These are phyloP conservation scores for Luperina nickerlii DNA, from an alignment of 2,888 invertebrate species.

Conservation along the genomic window DNA sequence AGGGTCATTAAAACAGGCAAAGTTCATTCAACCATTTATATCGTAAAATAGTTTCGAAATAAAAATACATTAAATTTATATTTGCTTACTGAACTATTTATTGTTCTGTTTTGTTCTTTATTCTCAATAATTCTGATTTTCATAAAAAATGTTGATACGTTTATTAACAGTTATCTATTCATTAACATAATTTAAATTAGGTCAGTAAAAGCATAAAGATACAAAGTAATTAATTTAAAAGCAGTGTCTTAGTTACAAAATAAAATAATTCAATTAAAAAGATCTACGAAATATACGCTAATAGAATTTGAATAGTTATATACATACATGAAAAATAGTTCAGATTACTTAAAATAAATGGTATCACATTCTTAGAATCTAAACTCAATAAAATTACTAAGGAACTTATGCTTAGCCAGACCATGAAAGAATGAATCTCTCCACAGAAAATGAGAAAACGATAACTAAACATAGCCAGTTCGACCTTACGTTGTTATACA, in stretches of 20 bases:
- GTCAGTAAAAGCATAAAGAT: conserved; percentile 73
- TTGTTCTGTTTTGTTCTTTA: conserved; percentile 84
- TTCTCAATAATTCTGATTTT: conserved; percentile 61
- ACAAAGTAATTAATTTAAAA: conserved; percentile 74
- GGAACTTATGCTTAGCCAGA: conserved; percentile 89
- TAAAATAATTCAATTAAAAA: conserved; percentile 82
- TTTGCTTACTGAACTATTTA: conserved; percentile 84
- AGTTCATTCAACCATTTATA: conserved; percentile 85
- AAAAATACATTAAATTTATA: conserved; percentile 82
- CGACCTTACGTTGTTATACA: conserved; percentile 70
- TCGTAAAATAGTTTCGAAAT: conserved; percentile 79
- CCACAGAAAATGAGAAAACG: conserved; percentile 74
- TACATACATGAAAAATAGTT: conserved; percentile 81
- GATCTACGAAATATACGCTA: conserved; percentile 81
- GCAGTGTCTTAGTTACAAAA: conserved; percentile 74
- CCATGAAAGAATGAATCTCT: conserved; percentile 82
- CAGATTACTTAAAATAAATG: conserved; percentile 87
- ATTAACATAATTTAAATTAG: conserved; percentile 69
- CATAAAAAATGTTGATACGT: conserved; percentile 48
- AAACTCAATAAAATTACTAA: conserved; percentile 85
- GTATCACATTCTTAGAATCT: conserved; percentile 89
- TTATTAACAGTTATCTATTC: conserved; percentile 51
- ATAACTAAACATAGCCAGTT: conserved; percentile 75
- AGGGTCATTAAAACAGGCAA: conserved; percentile 67
- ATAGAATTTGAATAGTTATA: conserved; percentile 76